A percentile compares a stretch with the other conserved stretches of the same genome.
phyloP scores from a whole-genome alignment of 2,888 invertebrate species.

The Oscheius myriophilus region DNA sequence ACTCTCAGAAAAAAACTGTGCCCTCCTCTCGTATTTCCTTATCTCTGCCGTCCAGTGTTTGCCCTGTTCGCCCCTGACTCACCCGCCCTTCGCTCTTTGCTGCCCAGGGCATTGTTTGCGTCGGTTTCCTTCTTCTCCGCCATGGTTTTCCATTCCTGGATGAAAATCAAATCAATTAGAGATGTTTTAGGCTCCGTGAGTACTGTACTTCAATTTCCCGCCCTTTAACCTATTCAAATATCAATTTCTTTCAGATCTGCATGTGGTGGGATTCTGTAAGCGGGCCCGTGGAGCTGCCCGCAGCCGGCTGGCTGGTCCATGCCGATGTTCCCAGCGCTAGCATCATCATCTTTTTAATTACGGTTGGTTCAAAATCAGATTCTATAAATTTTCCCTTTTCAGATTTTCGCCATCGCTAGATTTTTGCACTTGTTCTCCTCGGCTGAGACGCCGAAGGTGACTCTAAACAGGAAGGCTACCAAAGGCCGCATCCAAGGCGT shows the following conservation, averaged over 20 bases:
- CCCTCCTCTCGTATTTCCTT: too few relatives aligned
- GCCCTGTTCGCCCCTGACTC: too few relatives aligned
- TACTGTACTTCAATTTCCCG: neutral
- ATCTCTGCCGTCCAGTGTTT: too few relatives aligned
- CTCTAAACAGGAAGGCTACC: neutral
- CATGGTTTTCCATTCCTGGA: too few relatives aligned
- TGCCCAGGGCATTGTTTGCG: too few relatives aligned
- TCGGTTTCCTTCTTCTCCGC: too few relatives aligned
- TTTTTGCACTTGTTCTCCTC: constrained; percentile 9
- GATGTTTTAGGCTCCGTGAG: too few relatives aligned
- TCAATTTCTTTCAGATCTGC: neutral
- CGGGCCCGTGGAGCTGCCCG: neutral
- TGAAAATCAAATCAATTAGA: too few relatives aligned
- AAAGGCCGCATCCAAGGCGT: neutral
- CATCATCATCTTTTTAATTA: constrained; percentile 3
- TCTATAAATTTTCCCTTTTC: neutral
- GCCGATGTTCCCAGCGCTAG: neutral
- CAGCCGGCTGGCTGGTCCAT: neutral
- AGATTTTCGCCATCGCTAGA: neutral
- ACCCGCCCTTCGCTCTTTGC: too few relatives aligned
- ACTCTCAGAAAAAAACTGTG: too few relatives aligned
- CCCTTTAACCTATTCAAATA: too few relatives aligned
- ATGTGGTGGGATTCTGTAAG: constrained; percentile 26
- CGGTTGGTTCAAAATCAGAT: neutral
- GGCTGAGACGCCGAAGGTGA: constrained; percentile 1